These are phyloP conservation scores for Oasisia sp. DNA, from an alignment of 2,888 invertebrate genomes.

Conservation along the genomic window DNA sequence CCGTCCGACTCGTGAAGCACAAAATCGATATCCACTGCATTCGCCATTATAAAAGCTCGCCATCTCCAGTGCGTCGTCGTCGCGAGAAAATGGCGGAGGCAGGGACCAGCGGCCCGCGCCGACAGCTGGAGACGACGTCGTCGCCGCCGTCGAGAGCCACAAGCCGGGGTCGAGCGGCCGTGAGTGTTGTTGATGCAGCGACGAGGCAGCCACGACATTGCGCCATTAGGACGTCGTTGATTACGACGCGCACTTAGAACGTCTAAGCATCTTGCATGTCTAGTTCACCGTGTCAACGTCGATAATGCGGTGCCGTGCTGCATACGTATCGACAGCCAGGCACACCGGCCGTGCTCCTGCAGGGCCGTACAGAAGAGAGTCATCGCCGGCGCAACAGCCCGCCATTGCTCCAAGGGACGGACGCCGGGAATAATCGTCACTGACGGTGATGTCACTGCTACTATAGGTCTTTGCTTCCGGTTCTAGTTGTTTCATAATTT, in stretches of 20 bases:
- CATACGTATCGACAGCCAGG: neutral
- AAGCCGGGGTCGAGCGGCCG: neutral
- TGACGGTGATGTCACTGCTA: neutral
- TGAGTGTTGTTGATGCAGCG: neutral
- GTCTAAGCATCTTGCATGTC: neutral
- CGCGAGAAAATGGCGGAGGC: constrained; percentile 3
- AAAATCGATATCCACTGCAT: constrained; percentile 4
- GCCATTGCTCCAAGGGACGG: neutral
- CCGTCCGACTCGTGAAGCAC: neutral
- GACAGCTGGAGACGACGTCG: neutral
- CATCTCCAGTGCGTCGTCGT: neutral
- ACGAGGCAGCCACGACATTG: neutral
- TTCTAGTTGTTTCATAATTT: neutral
- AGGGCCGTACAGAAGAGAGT: neutral
- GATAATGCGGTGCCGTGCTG: neutral
- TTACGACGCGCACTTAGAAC: neutral
- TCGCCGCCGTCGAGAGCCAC: neutral
- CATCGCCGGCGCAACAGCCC: neutral
- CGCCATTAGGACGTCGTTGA: neutral
- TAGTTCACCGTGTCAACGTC: constrained; percentile 10
- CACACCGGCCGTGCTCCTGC: neutral
- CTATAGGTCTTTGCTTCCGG: neutral
- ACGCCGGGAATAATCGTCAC: neutral
- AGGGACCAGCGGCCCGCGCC: neutral
- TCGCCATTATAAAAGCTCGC: neutral